These are phyloP conservation scores for Chauna torquata DNA, from an alignment of 2,113 vertebrate species.

Conservation along the genomic window DNA sequence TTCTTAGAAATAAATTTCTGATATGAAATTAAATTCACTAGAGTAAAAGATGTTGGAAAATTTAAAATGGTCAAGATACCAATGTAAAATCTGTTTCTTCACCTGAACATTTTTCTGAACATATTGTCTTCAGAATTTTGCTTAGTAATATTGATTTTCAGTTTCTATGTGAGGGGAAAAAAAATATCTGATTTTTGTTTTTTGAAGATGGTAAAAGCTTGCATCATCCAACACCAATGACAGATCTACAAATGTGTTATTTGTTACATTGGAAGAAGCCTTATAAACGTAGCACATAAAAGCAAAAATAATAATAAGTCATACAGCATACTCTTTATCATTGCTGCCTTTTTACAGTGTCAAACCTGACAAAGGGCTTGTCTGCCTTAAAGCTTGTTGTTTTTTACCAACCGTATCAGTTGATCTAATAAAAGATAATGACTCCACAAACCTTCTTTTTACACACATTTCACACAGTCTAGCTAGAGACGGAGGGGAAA, in stretches of 20 bases:
- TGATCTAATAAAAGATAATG: constrained; percentile 47
- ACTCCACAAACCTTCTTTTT: constrained; percentile 15
- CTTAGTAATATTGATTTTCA: not conserved
- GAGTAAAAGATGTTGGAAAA: not conserved
- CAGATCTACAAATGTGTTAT: not conserved
- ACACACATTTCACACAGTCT: constrained; percentile 31
- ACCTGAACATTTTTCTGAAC: not conserved
- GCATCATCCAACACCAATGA: not conserved
- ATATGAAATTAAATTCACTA: not conserved
- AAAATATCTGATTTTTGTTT: too few species aligned
- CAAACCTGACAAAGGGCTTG: not conserved
- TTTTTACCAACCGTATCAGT: not conserved
- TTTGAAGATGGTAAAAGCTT: not conserved
- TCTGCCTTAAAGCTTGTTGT: not conserved
- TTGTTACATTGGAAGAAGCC: not conserved
- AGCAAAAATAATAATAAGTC: not conserved
- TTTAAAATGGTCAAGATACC: not conserved
- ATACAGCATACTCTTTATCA: not conserved
- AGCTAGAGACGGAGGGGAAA: not conserved
- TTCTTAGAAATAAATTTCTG: constrained; percentile 21
- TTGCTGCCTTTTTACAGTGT: not conserved
- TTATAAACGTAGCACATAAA: not conserved
- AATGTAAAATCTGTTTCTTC: not conserved
- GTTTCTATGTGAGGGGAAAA: not conserved
- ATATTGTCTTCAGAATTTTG: not conserved